Conservation (phyloP, 2,113 vertebrate species). For the Mesembrinibis cayennensis region DNA sequence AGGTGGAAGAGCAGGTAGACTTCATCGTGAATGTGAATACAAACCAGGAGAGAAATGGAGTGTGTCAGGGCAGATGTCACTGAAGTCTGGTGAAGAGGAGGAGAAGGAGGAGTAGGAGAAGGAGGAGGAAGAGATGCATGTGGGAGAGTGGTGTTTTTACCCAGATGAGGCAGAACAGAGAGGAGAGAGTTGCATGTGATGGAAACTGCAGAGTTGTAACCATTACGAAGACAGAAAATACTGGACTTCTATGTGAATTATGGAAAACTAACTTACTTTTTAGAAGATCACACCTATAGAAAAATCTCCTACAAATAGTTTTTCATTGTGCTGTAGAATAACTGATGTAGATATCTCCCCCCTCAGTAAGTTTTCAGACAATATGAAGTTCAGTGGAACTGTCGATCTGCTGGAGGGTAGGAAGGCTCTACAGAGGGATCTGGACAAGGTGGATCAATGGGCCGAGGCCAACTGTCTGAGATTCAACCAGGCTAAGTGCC, state of each 20-base stretch:
- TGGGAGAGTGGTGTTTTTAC: rapidly evolving
- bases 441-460: too few species aligned
- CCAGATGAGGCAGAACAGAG: not conserved
- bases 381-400: too few species aligned
- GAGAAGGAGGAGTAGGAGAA: not conserved
- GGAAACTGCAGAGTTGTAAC: not conserved
- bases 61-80: not conserved
- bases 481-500: too few species aligned
- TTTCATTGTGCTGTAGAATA: not conserved
- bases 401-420: too few species aligned
- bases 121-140: not conserved
- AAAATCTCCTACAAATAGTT: not conserved
- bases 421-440: too few species aligned
- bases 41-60: not conserved
- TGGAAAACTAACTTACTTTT: not conserved
- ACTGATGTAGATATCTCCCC: not conserved
- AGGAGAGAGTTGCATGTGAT: not conserved
- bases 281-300: not conserved
- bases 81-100: not conserved
- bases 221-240: not conserved
- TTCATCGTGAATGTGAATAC: not conserved
- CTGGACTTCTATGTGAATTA: not conserved
- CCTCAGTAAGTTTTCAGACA: too few species aligned
- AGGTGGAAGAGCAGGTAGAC: not conserved
- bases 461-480: too few species aligned